Base-by-base conservation (phyloP, 2,888 invertebrate genomes). In the Campopleginae sp. region DNA sequence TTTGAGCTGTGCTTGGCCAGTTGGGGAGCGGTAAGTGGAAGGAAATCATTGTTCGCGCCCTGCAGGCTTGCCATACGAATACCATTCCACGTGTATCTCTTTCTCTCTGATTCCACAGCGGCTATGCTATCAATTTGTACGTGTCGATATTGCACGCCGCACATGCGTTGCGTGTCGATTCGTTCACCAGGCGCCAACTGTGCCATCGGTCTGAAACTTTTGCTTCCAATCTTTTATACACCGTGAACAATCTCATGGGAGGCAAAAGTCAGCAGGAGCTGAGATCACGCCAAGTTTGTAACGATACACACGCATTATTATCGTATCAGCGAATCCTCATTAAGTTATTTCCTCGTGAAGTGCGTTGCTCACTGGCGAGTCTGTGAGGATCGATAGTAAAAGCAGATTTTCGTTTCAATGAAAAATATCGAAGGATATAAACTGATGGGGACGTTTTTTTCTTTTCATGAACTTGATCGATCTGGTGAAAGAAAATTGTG, bases 21-120 rank as follows among this genome's bases (percentile, higher is more conserved):
- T 78, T 58, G 27, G 23, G 19, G 42, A 31, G 61, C 6, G n/a
- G 33, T 66, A 68, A 78, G 68, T 72, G 78, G 66, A 84, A 54
- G 65, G 48, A 80, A 80, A 80, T 85, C 71, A 79, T 85, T 82
- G 76, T 82, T 85, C 79, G 38, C 38, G 8, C 38, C 85, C 61
- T 19, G 85, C 66, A 71, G 82, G 74, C 54, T 54, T 44, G 54
- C 72, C 10, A 68, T 77, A 74, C 74, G 42, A 71, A 82, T n/a
- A n/a, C 54, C 19, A 82, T 79, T 54, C 68, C 33, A 5, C 5
- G 8, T 10, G 31, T 63, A 70, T 66, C 38, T 58, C 27, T 38
- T 42, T 33, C 44, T 65, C 66, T 38, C 51, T 48, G 6, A 44
- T 38, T 58, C 38, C 63, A 8, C 75, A 19, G 46, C n/a, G n/a